A percentile compares a stretch with the other conserved stretches of the same genome.
Conservation (phyloP, 1,140 invertebrate species). For the Idris sp. region DNA sequence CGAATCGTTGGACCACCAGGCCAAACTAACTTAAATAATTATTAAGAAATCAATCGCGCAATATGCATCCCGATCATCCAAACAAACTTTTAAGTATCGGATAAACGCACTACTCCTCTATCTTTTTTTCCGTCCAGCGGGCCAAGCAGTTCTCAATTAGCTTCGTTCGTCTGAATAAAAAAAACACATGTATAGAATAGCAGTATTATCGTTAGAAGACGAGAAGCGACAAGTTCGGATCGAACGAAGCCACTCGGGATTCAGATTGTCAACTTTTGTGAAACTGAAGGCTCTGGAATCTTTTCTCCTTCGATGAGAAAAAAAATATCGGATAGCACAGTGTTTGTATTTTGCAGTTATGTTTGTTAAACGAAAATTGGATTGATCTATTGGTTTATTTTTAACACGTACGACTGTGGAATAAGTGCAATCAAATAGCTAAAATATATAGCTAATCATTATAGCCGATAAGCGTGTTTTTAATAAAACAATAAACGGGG, state of each 20-base stretch:
- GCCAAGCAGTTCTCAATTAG: conserved; percentile 34
- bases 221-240: conserved; percentile 11
- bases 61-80: conserved; percentile 58
- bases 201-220: conserved; percentile 53
- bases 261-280: conserved; percentile 7
- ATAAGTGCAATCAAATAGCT: no score
- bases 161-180: conserved; percentile 17
- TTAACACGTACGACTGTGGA: no score
- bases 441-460: no score
- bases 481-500: no score
- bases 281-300: background rate
- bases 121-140: conserved; percentile 57
- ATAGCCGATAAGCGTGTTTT: no score
- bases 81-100: conserved; percentile 51
- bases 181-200: conserved; percentile 58
- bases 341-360: no score
- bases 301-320: no score
- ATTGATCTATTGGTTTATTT: no score
- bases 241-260: conserved; percentile 7
- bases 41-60: conserved; percentile 56
- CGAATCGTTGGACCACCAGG: conserved; percentile 72
- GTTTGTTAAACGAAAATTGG: no score
- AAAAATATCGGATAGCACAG: no score
- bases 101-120: conserved; percentile 57
- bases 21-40: conserved; percentile 69